A percentile compares a stretch with the other conserved stretches of the same genome.
Conservation (phyloP, 2,888 invertebrate genomes). For the Folsomia manolachei region DNA sequence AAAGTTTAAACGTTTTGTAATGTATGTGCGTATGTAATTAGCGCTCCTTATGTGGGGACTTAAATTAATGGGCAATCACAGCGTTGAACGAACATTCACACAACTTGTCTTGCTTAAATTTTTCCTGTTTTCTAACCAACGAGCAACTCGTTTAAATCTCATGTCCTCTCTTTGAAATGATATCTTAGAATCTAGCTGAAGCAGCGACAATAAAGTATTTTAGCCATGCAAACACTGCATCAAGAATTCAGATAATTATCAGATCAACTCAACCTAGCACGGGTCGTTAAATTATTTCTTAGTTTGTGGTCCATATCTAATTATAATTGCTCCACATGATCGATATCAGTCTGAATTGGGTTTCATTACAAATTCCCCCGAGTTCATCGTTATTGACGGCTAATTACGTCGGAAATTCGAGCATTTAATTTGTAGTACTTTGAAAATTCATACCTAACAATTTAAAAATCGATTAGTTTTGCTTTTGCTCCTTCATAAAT, state of each 20-base stretch:
- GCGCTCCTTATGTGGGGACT: constrained; percentile 36
- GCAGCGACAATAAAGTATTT: too few species aligned
- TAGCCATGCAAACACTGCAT: too few species aligned
- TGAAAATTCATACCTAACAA: neutral
- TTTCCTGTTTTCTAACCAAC: constrained; percentile 20
- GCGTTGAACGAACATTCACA: constrained; percentile 21
- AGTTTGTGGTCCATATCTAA: too few species aligned
- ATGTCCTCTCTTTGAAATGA: too few species aligned
- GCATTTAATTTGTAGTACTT: neutral
- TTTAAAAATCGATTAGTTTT: neutral
- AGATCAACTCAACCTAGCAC: too few species aligned
- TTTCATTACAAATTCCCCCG: too few species aligned
- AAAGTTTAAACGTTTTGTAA: constrained; percentile 34
- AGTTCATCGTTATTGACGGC: neutral
- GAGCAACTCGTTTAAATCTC: constrained; percentile 18
- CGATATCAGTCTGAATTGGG: too few species aligned
- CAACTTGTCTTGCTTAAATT: neutral
- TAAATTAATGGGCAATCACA: constrained; percentile 35
- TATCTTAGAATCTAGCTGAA: too few species aligned
- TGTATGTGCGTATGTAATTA: constrained; percentile 37
- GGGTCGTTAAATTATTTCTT: too few species aligned
- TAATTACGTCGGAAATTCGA: neutral
- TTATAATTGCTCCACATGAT: too few species aligned
- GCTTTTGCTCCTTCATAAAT: neutral
- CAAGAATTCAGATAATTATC: too few species aligned